Base-by-base conservation (phyloP, 2,797 vertebrate genomes). In the Hemitrygon akajei region DNA sequence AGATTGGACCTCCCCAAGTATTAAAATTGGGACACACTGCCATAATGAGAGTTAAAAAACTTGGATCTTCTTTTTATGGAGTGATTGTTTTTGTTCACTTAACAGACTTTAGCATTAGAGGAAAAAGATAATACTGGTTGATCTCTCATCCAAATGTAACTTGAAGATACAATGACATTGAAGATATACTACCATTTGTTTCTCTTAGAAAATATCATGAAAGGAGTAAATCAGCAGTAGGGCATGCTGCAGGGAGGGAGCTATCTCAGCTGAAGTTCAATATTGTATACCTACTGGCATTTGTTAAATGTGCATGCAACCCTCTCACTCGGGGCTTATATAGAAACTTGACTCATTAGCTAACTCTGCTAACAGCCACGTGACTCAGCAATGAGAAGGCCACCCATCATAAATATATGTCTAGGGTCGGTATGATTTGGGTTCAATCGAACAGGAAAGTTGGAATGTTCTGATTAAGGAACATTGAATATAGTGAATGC, bases 221-320 rank as follows among this genome's bases (percentile, higher is more conserved):
- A 96, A 96, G 95, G 95, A 95, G 94, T 94, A 93, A 94, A 91
- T 86, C 93, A 91, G 89, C 89, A 71, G 47, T 37, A 91, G 89
- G 71, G 40, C 89, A 73, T 91, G 89, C 22, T 91, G 69, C 69
- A 47, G 40, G 89, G 37, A 96, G 98, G 98, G 97, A 94, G 97
- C 97, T 97, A 95, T 97, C 97, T 97, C 96, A 96, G 95, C 96
- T 96, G 93, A 96, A 95, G 96, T 96, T 96, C 96, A 96, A 96
- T 98, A 96, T 97, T 92, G 91, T 99, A 99, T 99, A 99, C 98
- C 97, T 99, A 99, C 98, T 99, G 96, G 98, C 99, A 99, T 99
- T 99, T 97, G 47, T 47, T 47, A 47, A 47, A 47, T 47, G 47
- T n/a, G n/a, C n/a, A n/a, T n/a, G n/a, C n/a, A n/a, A 1, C 47